Evolutionary conservation across 2,797 vertebrate genomes (phyloP).

Genomic region (Notolabrus celidotus): DNA sequence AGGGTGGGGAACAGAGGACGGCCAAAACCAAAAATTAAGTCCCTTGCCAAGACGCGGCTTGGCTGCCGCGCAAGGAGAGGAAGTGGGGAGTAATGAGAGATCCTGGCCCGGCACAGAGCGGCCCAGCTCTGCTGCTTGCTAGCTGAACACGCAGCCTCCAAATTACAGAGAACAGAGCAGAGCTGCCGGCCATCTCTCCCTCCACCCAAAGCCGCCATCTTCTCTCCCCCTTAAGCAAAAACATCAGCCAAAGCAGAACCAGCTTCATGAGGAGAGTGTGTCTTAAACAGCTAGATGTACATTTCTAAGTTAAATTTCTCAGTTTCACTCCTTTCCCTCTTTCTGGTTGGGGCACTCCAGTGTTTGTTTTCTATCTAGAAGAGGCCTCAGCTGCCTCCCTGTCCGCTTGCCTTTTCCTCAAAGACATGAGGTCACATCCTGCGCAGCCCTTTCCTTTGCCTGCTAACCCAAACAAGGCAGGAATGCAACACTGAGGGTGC

Average conservation of each 20-base stretch:
- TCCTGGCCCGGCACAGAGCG: conserved; percentile 83
- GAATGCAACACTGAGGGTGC: conserved; percentile 75
- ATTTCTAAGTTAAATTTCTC: conserved; percentile 18
- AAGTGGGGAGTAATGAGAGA: conserved; percentile 92
- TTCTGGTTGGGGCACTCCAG: conserved; percentile 46
- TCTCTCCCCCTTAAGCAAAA: conserved; percentile 62
- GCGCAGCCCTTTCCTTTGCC: conserved; percentile 84
- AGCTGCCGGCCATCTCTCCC: conserved; percentile 72
- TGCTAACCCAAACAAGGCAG: conserved; percentile 86
- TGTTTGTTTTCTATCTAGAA: conserved; percentile 78
- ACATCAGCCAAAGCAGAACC: conserved; percentile 6
- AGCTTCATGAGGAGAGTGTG: background rate
- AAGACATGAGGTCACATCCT: conserved; percentile 89
- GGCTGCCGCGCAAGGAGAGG: conserved; percentile 91
- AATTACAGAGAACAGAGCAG: conserved; percentile 87
- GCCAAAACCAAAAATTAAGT: conserved; percentile 94
- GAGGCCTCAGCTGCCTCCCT: conserved; percentile 78
- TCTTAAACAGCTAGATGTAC: background rate
- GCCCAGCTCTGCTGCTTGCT: conserved; percentile 71
- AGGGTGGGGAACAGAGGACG: conserved; percentile 91
- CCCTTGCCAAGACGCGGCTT: conserved; percentile 89
- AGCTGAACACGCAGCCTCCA: conserved; percentile 72
- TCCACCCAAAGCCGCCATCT: conserved; percentile 80
- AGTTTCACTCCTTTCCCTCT: conserved; percentile 27
- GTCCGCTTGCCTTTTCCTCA: conserved; percentile 82